A percentile compares a stretch with the other conserved stretches of the same genome.
Conservation (phyloP, 2,888 invertebrate species). For the Agrotis segetum region DNA sequence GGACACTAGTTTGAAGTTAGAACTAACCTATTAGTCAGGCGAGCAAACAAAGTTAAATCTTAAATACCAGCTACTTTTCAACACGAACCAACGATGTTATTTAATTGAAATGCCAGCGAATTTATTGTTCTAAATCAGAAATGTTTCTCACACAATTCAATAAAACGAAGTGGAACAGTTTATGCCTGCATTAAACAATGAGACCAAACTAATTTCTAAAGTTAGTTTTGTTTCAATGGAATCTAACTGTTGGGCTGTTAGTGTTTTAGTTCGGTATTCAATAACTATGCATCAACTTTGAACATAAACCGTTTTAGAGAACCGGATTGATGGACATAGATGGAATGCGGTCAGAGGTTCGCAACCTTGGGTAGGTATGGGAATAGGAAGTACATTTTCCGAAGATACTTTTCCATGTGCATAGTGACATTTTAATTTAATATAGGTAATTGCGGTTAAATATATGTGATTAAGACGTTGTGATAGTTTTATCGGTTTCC, state of each 20-base stretch:
- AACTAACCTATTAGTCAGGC: background rate
- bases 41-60: conserved; percentile 12
- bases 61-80: background rate
- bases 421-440: no score
- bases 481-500: background rate
- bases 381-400: background rate
- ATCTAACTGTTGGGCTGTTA: conserved; percentile 41
- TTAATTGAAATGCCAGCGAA: conserved; percentile 31
- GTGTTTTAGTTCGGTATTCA: conserved; percentile 31
- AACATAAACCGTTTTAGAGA: conserved; percentile 29
- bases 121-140: conserved; percentile 44
- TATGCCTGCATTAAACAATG: conserved; percentile 48
- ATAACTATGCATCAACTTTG: conserved; percentile 57
- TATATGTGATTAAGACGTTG: no score
- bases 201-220: conserved; percentile 55
- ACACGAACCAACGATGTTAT: conserved; percentile 12
- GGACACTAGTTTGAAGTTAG: no score
- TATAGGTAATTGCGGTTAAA: background rate
- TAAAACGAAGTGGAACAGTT: conserved; percentile 44
- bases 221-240: conserved; percentile 52
- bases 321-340: background rate
- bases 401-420: no score
- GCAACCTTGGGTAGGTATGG: background rate
- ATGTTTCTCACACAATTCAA: conserved; percentile 41
- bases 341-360: background rate